These are phyloP conservation scores for Tribolium castaneum DNA, from an alignment of 1,140 invertebrate species.

Conservation along the genomic window DNA sequence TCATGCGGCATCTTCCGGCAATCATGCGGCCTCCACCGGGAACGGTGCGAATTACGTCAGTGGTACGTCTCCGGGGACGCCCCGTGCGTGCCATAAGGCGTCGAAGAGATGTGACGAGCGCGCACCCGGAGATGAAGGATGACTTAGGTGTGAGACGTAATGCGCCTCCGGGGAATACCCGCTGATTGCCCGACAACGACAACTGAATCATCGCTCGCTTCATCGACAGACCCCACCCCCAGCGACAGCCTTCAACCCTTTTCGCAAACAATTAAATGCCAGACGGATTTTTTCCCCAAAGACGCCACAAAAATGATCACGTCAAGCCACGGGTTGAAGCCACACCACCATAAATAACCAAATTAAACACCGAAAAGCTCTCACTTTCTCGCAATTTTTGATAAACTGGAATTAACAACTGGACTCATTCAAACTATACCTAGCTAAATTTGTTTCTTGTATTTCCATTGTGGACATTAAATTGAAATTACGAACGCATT, in stretches of 20 bases:
- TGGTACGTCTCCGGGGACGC: slow-evolving; percentile 47
- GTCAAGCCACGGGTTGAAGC: neutral
- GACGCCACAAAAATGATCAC: neutral
- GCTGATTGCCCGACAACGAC: slow-evolving; percentile 44
- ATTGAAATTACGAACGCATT: too few species aligned
- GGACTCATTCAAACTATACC: too few species aligned
- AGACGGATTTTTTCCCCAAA: neutral
- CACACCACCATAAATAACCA: neutral
- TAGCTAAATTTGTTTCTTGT: too few species aligned
- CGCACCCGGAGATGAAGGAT: slow-evolving; percentile 37
- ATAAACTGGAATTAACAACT: too few species aligned
- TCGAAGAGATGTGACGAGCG: slow-evolving; percentile 46
- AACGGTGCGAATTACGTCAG: slow-evolving; percentile 60
- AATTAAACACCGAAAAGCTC: neutral
- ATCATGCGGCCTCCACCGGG: slow-evolving; percentile 59
- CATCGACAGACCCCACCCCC: neutral
- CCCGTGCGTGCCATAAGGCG: slow-evolving; percentile 57
- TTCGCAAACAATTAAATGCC: neutral
- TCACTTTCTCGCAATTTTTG: too few species aligned
- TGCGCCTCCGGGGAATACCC: slow-evolving; percentile 29
- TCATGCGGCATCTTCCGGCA: slow-evolving; percentile 60
- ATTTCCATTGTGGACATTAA: too few species aligned
- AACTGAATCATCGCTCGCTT: slow-evolving; percentile 30
- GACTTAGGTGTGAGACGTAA: slow-evolving; percentile 43
- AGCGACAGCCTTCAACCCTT: neutral